Evolutionary conservation across 2,888 invertebrate genomes (phyloP), one percentile per base, ranked within the genome.

Genomic region (Lasioglossum malachurum): DNA sequence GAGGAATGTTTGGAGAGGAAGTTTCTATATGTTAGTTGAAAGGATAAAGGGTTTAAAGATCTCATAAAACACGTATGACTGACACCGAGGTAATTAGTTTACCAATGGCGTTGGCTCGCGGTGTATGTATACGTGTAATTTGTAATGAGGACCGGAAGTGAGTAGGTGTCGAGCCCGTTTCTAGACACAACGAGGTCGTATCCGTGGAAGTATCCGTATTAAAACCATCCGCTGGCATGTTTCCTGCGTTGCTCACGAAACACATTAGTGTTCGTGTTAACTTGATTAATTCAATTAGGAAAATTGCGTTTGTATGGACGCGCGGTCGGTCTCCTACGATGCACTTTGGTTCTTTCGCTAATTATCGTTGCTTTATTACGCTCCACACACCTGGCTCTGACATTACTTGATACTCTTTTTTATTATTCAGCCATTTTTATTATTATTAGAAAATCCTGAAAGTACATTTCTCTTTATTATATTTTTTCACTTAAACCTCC

Each of bases 111-210:
- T 41, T 41, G 27, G 74, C 72, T 73, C 72, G 19, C 75, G 44
- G 64, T 78, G 53, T 49, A 69, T 16, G 31, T 67, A 23, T 19
- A 27, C 67, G 64, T 78, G 78, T 78, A 76, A 78, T 71, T 74
- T 72, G 75, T 76, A 84, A 87, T 83, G 80, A 89, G 90, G 82
- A 90, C 86, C 92, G 92, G 92, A 92, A 92, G 75, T 75, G 89
- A 84, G 92, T 92, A 91, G 92, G 92, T 88, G 92, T 77, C 78
- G 78, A 69, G 72, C 53, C 53, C 72, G 75, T 87, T 87, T 87
- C 86, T 88, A 77, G 86, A 85, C 87, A 83, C 89, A 83, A 89
- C 88, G 77, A 82, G 84, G 87, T 84, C 82, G 75, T 75, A 80
- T 81, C 84, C 86, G 77, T 84, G 75, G 75, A 83, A 84, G 72